Base-by-base conservation (phyloP, 2,888 invertebrate genomes). In the Phaonia tiefii region DNA sequence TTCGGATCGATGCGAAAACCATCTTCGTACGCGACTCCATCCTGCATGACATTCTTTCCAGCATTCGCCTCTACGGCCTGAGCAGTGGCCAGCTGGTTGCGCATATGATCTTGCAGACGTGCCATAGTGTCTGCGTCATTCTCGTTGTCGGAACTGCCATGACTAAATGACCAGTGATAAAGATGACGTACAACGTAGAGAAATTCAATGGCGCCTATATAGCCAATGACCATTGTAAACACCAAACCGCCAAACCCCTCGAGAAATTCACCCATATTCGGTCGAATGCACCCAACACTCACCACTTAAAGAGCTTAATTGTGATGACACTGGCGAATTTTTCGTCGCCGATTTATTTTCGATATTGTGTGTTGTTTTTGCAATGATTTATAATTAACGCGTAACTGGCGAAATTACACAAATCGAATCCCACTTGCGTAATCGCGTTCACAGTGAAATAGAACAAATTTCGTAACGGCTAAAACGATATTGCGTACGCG, bases 201-300 rank as follows among this genome's bases (percentile, higher is more conserved):
- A 20, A 90, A 86, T 89, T 96, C 96, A 85, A 94, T 88, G 31
- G 94, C 93, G 81, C 96, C 96, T 83, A 95, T 94, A 90, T 95
- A 96, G 83, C 94, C 93, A 75, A 96, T 93, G 83, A 96, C 91
- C 86, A 95, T 91, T 67, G 96, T 96, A 84, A 96, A 91, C 79
- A 96, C 91, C 86, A 96, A 90, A 85, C 96, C 92, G 88, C 96
- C 96, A 94, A 96, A 94, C 88, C 88, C 90, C 84, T 88, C 82
- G 46, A 88, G 80, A 85, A 88, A 83, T 79, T 89, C 88, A 54
- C 85, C 86, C 82, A 86, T 86, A 75, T 82, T 67, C 8, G 42
- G 82, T 67, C 8, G 42, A 39, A 72, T 54, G 70, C 69, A 77
- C 70, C 65, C 44, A 65, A 42, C 54, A 31, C n/a, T n/a, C 71